Percentiles rank a stretch among this genome's conserved stretches.
Conservation (phyloP, 2,888 invertebrate genomes). For the Hypena proboscidalis region DNA sequence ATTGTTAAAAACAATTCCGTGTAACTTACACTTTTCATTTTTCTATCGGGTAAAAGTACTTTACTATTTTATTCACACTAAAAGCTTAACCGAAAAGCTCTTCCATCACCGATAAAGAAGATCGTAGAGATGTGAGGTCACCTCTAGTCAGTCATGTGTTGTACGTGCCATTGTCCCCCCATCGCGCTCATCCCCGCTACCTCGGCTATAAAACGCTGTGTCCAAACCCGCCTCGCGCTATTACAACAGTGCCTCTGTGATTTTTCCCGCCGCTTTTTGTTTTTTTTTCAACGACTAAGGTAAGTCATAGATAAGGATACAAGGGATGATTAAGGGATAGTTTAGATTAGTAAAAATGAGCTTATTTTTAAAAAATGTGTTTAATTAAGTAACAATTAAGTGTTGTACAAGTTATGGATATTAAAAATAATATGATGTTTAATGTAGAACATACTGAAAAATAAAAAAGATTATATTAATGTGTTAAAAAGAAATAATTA, state of each 20-base stretch:
- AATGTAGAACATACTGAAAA: too few species aligned
- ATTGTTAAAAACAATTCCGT: too few species aligned
- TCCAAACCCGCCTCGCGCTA: conserved; percentile 81
- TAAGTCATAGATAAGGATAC: conserved; percentile 66
- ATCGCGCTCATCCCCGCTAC: conserved; percentile 79
- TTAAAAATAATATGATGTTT: too few species aligned
- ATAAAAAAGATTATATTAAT: too few species aligned
- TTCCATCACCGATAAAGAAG: conserved; percentile 20
- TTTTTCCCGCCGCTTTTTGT: conserved; percentile 79
- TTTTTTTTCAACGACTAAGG: conserved; percentile 70
- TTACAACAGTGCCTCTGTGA: conserved; percentile 83
- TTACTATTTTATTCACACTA: too few species aligned
- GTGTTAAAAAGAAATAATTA: neutral
- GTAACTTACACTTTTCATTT: too few species aligned
- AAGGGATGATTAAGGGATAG: conserved; percentile 54
- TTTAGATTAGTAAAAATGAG: conserved; percentile 35
- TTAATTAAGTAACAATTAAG: too few species aligned
- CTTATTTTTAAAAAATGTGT: too few species aligned
- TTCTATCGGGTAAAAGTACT: too few species aligned
- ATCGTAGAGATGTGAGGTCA: conserved; percentile 47
- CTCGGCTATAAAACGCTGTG: conserved; percentile 76
- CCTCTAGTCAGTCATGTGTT: conserved; percentile 47
- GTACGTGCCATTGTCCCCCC: conserved; percentile 59
- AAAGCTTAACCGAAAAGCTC: neutral
- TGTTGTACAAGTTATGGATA: too few species aligned